Evolutionary conservation across 2,113 vertebrate genomes (phyloP).

Genomic region (Pseudolaguvia tuberculata): DNA sequence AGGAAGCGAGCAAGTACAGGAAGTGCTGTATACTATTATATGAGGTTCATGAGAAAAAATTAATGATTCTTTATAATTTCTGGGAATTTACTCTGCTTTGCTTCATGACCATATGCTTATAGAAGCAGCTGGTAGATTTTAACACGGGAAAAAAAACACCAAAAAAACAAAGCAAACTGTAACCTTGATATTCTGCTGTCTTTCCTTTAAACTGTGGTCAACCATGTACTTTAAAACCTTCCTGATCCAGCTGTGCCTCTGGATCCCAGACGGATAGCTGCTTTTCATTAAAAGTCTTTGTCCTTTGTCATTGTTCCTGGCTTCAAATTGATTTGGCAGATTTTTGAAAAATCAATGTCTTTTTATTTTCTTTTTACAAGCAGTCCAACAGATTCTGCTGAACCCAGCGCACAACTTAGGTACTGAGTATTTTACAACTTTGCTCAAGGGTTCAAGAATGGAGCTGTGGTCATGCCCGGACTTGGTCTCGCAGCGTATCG

Average conservation of each 20-base stretch:
- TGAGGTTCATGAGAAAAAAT: neutral
- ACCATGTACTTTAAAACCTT: neutral
- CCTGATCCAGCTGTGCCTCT: neutral
- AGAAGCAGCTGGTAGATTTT: conserved; percentile 4
- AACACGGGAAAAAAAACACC: neutral
- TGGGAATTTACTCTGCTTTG: conserved; percentile 3
- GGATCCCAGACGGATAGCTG: conserved; percentile 7
- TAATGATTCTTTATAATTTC: neutral
- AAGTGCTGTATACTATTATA: too few relatives aligned
- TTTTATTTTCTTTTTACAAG: neutral
- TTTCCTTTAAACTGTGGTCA: conserved; percentile 1
- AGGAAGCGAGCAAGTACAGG: neutral
- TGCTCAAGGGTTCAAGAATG: neutral
- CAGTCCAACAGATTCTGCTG: neutral
- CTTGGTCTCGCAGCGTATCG: conserved; percentile 6
- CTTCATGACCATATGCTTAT: conserved; percentile 6
- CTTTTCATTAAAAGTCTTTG: neutral
- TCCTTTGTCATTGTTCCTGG: neutral
- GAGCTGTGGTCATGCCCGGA: neutral
- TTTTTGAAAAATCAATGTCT: neutral
- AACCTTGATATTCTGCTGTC: neutral
- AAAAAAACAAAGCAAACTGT: neutral
- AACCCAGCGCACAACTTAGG: neutral
- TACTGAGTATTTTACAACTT: neutral
- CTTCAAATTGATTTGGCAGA: neutral